Base-by-base conservation (phyloP, 2,888 invertebrate species). In the Xestia ashworthii region DNA sequence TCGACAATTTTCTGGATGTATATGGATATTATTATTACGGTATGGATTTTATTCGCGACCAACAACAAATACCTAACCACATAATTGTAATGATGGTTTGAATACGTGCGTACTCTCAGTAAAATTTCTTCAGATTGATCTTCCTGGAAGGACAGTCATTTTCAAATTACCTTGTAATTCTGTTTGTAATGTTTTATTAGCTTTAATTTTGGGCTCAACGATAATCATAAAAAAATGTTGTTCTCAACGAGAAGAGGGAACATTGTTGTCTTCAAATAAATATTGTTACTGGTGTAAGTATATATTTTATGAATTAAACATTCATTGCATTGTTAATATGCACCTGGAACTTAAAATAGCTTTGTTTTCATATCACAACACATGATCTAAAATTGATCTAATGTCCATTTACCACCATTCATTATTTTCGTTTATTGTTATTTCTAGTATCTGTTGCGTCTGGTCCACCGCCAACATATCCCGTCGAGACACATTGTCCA, bases 81-180 rank as follows among this genome's bases (percentile, higher is more conserved):
- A 50, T 58, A 55, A 41, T 81, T 64, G 12, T n/a, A 74, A 81
- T 74, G 48, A 55, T 19, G 14, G 32, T n/a, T 53, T 32, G 25
- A 78, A 78, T 55, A 32, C 69, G 25, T 25, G 53, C 80, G 16
- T 6, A 9, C 32, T 22, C 1, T 66, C 38, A 22, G n/a, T 66
- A 3, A 65, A 58, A 4, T 12, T 38, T 62, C 19, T 53, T 3
- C 16, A 50, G 25, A 53, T 66, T 44, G 12, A 53, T 53, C 25
- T 79, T 82, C 77, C 25, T 41, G 79, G 79, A 82, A 79, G n/a
- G 14, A 66, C 50, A 76, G 76, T 25, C 8, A 25, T 58, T 72
- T 73, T 48, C 14, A 81, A 82, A 82, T 82, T 58, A 48, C 76
- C 25, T 67, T 53, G 53, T 82, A 62, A 79, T 76, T 78, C 55